Conservation (phyloP, 2,113 vertebrate species). For the Orthonyx spaldingii region DNA sequence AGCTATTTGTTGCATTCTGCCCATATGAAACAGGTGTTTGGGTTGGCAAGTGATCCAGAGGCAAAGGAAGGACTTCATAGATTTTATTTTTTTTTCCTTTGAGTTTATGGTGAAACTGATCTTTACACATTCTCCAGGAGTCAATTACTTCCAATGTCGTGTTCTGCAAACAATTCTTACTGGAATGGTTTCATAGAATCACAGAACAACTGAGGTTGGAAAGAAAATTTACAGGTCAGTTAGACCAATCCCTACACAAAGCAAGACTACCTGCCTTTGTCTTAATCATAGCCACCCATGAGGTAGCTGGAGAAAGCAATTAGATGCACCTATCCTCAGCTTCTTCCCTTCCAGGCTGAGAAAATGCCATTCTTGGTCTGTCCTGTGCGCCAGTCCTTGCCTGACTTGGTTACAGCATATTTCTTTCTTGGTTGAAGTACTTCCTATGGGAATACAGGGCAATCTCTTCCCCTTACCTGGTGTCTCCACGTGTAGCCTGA, state of each 20-base stretch:
- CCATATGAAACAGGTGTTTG: constrained; percentile 13
- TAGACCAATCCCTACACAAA: background rate
- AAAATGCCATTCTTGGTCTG: background rate
- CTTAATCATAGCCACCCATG: background rate
- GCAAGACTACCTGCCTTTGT: background rate
- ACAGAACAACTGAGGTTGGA: background rate
- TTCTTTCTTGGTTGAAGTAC: background rate
- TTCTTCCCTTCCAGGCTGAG: background rate
- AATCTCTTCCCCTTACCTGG: background rate
- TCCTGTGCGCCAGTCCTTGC: background rate
- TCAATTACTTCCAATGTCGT: background rate
- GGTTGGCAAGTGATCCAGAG: background rate
- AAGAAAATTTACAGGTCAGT: background rate
- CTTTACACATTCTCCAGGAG: background rate
- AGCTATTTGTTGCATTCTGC: background rate
- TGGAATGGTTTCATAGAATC: background rate
- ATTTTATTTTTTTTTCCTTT: background rate
- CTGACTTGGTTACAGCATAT: background rate
- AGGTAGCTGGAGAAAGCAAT: background rate
- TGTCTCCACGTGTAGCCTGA: background rate
- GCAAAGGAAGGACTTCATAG: background rate
- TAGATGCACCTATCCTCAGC: background rate
- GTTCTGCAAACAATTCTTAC: background rate
- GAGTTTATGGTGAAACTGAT: background rate
- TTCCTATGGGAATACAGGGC: background rate